Evolutionary conservation across 1,140 invertebrate species (phyloP).

Genomic region (Cyclargus thomasi): DNA sequence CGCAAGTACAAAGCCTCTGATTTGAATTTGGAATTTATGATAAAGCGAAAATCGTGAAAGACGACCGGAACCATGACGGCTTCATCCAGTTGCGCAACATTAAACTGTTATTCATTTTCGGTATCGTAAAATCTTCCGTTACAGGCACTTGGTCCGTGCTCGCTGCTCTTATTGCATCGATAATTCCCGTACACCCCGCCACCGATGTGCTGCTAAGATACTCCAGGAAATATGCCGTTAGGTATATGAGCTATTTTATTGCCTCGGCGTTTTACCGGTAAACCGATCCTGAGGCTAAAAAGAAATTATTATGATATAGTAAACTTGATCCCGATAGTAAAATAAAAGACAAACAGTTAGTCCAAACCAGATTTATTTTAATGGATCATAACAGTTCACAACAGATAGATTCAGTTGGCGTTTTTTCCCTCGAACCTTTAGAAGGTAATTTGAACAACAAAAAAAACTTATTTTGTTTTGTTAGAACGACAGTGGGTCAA

Average conservation of each 20-base stretch:
- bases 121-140: constrained; percentile 21
- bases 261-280: not conserved
- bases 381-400: not conserved
- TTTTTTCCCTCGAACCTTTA: constrained; percentile 10
- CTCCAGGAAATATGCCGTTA: constrained; percentile 2
- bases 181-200: constrained; percentile 7
- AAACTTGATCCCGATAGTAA: not conserved
- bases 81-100: constrained; percentile 25
- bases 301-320: not conserved
- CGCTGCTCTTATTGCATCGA: constrained; percentile 18
- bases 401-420: not conserved
- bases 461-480: constrained; percentile 46
- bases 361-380: not conserved
- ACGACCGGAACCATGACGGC: constrained; percentile 17
- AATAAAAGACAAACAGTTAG: not conserved
- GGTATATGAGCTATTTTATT: not conserved
- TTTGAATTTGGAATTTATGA: constrained; percentile 16
- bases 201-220: constrained; percentile 1
- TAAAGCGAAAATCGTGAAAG: constrained; percentile 22
- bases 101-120: constrained; percentile 28
- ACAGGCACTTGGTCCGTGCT: constrained; percentile 13
- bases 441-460: constrained; percentile 13
- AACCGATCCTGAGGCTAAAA: not conserved
- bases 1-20: not conserved
- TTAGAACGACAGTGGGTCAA: constrained; percentile 56